Percentiles rank a stretch among this genome's conserved stretches.
Evolutionary conservation across 2,797 vertebrate genomes (phyloP).

Genomic region (Galagoides demidoff): DNA sequence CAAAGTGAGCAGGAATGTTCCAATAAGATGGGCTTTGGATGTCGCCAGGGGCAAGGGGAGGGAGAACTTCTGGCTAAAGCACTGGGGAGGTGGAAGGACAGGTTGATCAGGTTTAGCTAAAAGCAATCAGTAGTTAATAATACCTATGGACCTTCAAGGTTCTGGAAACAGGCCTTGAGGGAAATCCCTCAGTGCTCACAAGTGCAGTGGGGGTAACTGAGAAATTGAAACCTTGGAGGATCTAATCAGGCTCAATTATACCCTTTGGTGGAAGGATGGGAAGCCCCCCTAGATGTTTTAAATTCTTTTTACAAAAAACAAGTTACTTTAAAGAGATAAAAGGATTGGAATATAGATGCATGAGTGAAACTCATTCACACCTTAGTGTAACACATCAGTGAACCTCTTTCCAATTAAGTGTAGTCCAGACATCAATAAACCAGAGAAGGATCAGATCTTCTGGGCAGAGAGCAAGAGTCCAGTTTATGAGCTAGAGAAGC

Average conservation of each 20-base stretch:
- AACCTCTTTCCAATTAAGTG: slow-evolving; percentile 60
- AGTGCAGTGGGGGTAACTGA: background rate
- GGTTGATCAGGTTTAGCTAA: background rate
- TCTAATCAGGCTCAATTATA: slow-evolving; percentile 55
- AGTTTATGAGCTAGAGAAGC: background rate
- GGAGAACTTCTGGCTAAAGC: too few relatives aligned
- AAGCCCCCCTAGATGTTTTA: slow-evolving; percentile 58
- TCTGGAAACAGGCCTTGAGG: slow-evolving; percentile 50
- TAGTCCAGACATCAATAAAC: slow-evolving; percentile 58
- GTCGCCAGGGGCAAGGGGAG: background rate
- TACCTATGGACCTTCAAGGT: background rate
- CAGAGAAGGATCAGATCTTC: slow-evolving; percentile 10
- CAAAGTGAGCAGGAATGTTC: background rate
- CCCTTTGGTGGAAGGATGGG: slow-evolving; percentile 36
- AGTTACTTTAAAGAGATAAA: slow-evolving; percentile 77
- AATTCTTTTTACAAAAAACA: slow-evolving; percentile 73
- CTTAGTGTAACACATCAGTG: background rate
- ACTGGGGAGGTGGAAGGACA: background rate
- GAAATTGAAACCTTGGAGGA: slow-evolving; percentile 27
- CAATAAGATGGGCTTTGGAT: background rate
- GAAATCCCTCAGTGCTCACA: background rate
- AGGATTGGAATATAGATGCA: slow-evolving; percentile 38
- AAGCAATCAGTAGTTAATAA: background rate
- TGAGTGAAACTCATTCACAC: slow-evolving; percentile 66
- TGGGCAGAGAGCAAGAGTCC: background rate